A percentile compares a stretch with the other conserved stretches of the same genome.
These are phyloP conservation scores for Lycocerus yunnanus DNA, from an alignment of 2,888 invertebrate genomes.

Conservation along the genomic window DNA sequence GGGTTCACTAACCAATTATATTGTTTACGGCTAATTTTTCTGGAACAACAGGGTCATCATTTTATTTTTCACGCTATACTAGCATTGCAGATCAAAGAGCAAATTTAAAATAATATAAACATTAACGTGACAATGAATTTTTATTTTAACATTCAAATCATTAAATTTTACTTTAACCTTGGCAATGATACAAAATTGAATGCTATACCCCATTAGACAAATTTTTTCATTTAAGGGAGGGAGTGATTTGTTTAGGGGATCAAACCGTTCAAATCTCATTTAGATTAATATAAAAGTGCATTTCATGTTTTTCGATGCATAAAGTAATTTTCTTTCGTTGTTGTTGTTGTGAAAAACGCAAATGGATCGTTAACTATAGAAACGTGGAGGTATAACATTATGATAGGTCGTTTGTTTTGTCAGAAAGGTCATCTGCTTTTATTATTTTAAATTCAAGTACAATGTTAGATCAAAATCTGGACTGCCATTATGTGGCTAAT, in stretches of 20 bases:
- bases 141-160: not conserved
- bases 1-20: not conserved
- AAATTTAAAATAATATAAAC: not conserved
- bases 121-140: not conserved
- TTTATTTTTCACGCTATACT: not conserved
- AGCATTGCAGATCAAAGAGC: not conserved
- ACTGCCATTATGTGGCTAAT: not conserved
- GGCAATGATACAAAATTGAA: not conserved
- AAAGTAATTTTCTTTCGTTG: not conserved
- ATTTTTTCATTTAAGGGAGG: not conserved
- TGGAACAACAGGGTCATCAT: not conserved
- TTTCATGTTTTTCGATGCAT: not conserved
- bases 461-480: conserved; percentile 1
- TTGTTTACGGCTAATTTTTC: not conserved
- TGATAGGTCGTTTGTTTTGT: conserved; percentile 2
- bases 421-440: not conserved
- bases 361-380: not conserved
- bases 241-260: not conserved
- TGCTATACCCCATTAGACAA: not conserved
- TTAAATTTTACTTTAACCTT: not conserved
- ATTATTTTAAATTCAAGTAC: conserved; percentile 1
- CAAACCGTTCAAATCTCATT: not conserved
- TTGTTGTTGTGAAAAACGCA: not conserved
- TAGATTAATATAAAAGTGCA: not conserved
- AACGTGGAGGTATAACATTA: not conserved